Evolutionary conservation across 2,113 vertebrate species (phyloP).

Genomic region (Rutilus rutilus): DNA sequence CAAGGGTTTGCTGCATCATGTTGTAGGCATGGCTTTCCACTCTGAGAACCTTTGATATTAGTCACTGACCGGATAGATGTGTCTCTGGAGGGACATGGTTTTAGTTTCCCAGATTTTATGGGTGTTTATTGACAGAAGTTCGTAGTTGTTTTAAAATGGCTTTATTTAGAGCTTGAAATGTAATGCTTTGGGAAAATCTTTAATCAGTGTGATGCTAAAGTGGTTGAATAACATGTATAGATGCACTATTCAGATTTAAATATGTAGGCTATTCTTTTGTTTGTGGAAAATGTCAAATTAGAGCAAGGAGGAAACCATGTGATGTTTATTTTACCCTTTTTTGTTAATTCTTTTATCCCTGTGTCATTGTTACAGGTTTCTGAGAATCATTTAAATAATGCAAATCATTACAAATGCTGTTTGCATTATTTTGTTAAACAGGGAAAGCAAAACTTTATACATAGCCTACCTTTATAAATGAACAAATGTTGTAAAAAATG

Average conservation of each 20-base stretch:
- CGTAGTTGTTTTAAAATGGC: background rate
- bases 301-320: background rate
- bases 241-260: background rate
- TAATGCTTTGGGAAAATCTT: conserved; percentile 5
- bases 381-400: background rate
- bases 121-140: conserved; percentile 13
- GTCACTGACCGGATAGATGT: conserved; percentile 49
- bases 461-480: background rate
- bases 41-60: conserved; percentile 45
- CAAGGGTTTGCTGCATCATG: conserved; percentile 7
- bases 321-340: background rate
- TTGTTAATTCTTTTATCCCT: background rate
- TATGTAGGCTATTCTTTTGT: background rate
- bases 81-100: conserved; percentile 39
- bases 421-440: background rate
- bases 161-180: conserved; percentile 13
- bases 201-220: background rate
- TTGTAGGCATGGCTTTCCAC: conserved; percentile 4
- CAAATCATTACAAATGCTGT: background rate
- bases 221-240: background rate
- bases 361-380: background rate
- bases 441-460: background rate
- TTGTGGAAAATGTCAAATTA: background rate
- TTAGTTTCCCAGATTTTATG: conserved; percentile 39
- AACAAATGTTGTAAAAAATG: background rate